Evolutionary conservation across 2,888 invertebrate genomes (phyloP), one percentile per base, ranked within the genome.

Genomic region (Panzeria rudis): DNA sequence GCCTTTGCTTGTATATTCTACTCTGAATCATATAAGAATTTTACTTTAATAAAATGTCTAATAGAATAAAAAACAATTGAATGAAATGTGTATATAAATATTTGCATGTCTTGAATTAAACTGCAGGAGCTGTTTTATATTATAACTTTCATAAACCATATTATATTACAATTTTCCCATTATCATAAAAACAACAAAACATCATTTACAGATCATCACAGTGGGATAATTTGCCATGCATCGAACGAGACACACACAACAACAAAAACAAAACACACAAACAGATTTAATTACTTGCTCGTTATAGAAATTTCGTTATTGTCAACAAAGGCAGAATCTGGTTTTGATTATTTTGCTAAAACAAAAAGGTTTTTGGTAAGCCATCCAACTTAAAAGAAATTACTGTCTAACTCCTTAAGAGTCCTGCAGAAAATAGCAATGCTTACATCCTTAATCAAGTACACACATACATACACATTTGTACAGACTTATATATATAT

Each of bases 91-190:
- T 8, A n/a, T n/a, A 56, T n/a, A 17, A 75, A 38, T 38, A 13
- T 38, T 47, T 62, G 47, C 47, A 54, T 62, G 32, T 66, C 50
- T 64, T 23, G 64, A 78, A 69, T 71, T 50, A 38, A 75, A 72
- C 82, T 83, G 79, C 83, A 68, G 75, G 80, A 85, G 75, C 80
- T 75, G 66, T 66, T 73, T n/a, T n/a, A n/a, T n/a, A 50, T 68
- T 66, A 59, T 66, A 68, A 25, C 41, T 64, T 54, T 84, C 56
- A 50, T 81, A 85, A 81, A 85, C 73, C 84, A 81, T 85, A 85
- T 85, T 85, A 85, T 73, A 81, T 85, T 85, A 81, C 84, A 85
- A 85, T 62, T 85, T 85, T 73, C 72, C 41, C 68, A 77, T 81
- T 77, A 84, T 81, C 29, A 81, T 85, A 44, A 54, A 54, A 77